phyloP scores from a whole-genome alignment of 2,113 vertebrate species.

The Varanus salvator region DNA sequence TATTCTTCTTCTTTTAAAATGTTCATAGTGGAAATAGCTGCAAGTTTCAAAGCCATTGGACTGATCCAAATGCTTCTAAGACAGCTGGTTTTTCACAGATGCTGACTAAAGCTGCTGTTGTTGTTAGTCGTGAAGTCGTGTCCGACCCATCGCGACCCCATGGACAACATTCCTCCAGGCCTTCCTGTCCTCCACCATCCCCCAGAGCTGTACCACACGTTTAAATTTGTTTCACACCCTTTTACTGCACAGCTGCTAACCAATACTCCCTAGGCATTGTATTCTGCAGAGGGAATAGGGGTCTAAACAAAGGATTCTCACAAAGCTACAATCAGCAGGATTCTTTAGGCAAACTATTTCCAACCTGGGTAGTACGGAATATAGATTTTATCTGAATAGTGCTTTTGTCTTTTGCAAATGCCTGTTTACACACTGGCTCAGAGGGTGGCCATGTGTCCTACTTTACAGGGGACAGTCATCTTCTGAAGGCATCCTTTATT shows the following conservation, averaged over 20 bases:
- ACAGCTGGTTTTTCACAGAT: conserved; percentile 37
- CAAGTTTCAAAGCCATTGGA: conserved; percentile 62
- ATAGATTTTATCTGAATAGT: not conserved
- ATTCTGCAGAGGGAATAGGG: not conserved
- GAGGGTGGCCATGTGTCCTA: not conserved
- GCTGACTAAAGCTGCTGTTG: conserved; percentile 32
- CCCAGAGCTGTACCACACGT: conserved; percentile 34
- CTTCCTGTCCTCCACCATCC: no score
- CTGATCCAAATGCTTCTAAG: conserved; percentile 39
- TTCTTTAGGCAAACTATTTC: not conserved
- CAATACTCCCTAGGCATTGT: not conserved
- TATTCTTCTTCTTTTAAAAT: conserved; percentile 1
- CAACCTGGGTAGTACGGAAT: not conserved
- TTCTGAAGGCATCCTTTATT: no score
- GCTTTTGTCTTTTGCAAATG: not conserved
- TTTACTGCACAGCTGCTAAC: not conserved
- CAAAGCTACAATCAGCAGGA: not conserved
- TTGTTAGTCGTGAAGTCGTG: no score
- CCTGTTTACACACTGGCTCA: not conserved
- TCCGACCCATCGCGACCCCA: no score
- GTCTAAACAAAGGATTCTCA: not conserved
- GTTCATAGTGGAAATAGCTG: conserved; percentile 48
- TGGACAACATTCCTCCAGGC: no score
- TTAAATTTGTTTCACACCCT: not conserved
- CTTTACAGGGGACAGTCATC: no score